These are phyloP conservation scores for Pristionchus exspectatus DNA, from an alignment of 2,888 invertebrate species.

Conservation along the genomic window DNA sequence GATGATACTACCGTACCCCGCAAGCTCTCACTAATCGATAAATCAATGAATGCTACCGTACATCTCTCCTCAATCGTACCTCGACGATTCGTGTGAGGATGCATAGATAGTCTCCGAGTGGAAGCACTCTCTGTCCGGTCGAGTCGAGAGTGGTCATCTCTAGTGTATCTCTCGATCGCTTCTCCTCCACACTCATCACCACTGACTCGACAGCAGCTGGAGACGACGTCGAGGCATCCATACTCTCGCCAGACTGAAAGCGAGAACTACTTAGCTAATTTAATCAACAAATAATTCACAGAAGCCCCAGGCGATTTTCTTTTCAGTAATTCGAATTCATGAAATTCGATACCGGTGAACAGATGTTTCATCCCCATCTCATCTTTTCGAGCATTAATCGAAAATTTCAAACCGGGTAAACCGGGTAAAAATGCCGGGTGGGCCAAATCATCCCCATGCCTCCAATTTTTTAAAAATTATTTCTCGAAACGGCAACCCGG, in stretches of 20 bases:
- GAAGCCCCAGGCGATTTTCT: no score
- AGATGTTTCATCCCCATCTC: no score
- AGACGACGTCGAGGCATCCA: conserved; percentile 27
- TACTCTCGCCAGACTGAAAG: conserved; percentile 11
- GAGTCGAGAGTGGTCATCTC: conserved; percentile 50
- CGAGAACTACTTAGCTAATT: not conserved
- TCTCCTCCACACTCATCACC: conserved; percentile 19
- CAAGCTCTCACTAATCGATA: not conserved
- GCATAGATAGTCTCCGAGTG: conserved; percentile 71
- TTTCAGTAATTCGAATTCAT: no score
- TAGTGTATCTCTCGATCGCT: not conserved
- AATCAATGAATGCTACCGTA: not conserved
- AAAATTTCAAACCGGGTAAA: no score
- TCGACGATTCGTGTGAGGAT: conserved; percentile 68
- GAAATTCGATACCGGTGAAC: no score
- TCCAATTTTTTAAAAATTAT: no score
- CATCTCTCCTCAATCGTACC: not conserved
- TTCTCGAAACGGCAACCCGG: no score
- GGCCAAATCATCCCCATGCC: no score
- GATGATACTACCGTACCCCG: not conserved
- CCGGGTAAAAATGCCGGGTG: no score
- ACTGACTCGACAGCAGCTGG: not conserved
- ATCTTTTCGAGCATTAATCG: no score
- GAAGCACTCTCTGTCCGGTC: conserved; percentile 63
- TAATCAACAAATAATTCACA: not conserved